Base-by-base conservation (phyloP, 2,113 vertebrate species). In the Machaerirhynchus nigripectus region DNA sequence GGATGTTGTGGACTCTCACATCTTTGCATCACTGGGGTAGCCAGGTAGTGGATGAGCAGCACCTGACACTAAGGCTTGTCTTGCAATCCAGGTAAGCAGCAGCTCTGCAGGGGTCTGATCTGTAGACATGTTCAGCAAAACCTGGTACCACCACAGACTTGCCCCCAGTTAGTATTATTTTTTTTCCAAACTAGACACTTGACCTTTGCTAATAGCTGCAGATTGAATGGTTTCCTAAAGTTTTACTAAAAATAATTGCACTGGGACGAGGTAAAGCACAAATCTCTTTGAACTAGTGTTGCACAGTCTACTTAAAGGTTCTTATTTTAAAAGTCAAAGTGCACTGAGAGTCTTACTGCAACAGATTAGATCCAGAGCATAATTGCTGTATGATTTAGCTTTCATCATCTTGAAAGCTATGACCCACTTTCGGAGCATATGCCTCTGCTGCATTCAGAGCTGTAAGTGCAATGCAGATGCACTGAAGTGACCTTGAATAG, bases 361-460 rank as follows among this genome's bases (percentile, higher is more conserved):
- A 74, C 46, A 80, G 79, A 89, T 80, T 74, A 96, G 46, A 77
- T 88, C 55, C 73, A 65, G 44, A 70, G 56, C 44, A 9, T 87
- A 95, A 96, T 9, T 94, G 50, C 64, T 70, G 30, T 44, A 67
- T 33, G 64, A 91, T 86, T 90, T 80, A 88, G 79, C 73, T 96
- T 80, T 94, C 85, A 63, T 77, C 92, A 74, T 88, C 71, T 80
- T n/a, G 63, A 77, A 77, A 77, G 26, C 85, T 67, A 21, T 85
- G 95, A 94, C 87, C 93, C 71, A 84, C 33, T 95, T 95, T 60
- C 40, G 24, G 65, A 91, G 44, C 77, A 64, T 75, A 75, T 89
- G 65, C 68, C 37, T 91, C 5, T 64, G 20, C 69, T 84, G 89
- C 65, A 35, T 68, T 87, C 73, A 75, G 68, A 90, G 69, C 33